Percentiles rank a stretch among this genome's conserved stretches.
Conservation (phyloP, 2,888 invertebrate genomes). For the Amblyjoppa fuscipennis region DNA sequence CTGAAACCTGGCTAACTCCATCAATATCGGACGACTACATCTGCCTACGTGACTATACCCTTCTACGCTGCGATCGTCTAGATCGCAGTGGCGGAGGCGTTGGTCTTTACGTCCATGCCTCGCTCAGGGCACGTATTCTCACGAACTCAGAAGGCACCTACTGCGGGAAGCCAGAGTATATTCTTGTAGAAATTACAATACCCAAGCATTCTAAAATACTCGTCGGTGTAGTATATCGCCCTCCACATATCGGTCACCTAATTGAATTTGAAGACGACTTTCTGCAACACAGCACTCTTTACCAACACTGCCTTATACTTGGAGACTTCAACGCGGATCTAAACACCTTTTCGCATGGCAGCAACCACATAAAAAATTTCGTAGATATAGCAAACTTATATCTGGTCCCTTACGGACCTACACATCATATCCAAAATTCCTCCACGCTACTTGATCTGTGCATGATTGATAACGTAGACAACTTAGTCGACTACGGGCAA, state of each 20-base stretch:
- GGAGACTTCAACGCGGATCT: too few relatives aligned
- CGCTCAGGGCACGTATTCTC: background rate
- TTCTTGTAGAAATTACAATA: background rate
- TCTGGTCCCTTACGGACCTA: too few relatives aligned
- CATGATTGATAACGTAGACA: too few relatives aligned
- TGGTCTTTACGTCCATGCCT: background rate
- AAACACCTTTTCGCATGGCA: too few relatives aligned
- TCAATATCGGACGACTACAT: background rate
- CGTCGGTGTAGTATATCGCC: background rate
- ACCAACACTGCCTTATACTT: too few relatives aligned
- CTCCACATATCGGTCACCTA: background rate
- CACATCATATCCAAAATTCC: too few relatives aligned
- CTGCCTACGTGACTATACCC: background rate
- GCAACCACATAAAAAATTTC: too few relatives aligned
- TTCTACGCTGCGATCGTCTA: background rate
- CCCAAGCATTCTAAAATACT: background rate
- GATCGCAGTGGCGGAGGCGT: background rate
- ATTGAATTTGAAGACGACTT: background rate
- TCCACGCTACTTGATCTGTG: too few relatives aligned
- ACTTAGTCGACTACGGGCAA: too few relatives aligned
- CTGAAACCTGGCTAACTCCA: background rate
- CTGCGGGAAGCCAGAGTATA: background rate
- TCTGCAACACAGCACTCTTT: background rate
- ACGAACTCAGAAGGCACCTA: background rate
- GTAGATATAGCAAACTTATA: too few relatives aligned